These are phyloP conservation scores for Nymphicus hollandicus DNA, from an alignment of 2,113 vertebrate species.

Conservation along the genomic window DNA sequence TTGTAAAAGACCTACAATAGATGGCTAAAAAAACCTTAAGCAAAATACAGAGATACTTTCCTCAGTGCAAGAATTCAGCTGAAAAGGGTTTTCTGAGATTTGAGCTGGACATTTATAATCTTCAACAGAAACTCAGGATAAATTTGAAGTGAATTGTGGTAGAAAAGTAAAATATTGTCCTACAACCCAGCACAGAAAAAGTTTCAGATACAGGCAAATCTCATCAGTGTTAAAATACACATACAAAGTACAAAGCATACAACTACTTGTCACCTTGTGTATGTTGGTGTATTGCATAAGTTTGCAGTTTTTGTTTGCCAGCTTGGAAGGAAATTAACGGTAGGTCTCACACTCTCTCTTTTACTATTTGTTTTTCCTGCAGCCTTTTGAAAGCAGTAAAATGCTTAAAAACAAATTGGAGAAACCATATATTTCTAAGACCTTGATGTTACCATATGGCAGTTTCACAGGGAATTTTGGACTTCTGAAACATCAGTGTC, in stretches of 20 bases:
- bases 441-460: not conserved
- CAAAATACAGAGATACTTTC: conserved; percentile 15
- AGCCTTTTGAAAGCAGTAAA: not conserved
- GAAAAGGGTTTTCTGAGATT: not conserved
- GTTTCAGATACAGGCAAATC: not conserved
- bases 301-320: not conserved
- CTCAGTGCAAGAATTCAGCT: not conserved
- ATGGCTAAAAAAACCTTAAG: conserved; percentile 31
- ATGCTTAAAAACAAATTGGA: not conserved
- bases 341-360: not conserved
- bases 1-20: not conserved
- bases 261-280: not conserved
- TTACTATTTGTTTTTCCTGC: not conserved
- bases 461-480: not conserved
- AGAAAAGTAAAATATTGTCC: not conserved
- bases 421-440: not conserved
- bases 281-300: not conserved
- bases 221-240: not conserved
- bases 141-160: not conserved
- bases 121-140: not conserved
- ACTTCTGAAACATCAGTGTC: not conserved
- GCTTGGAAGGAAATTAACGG: not conserved
- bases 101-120: not conserved
- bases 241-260: not conserved
- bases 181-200: not conserved